A percentile compares a stretch with the other conserved stretches of the same genome.
Evolutionary conservation across 2,113 vertebrate genomes (phyloP).

Genomic region (Eretmochelys imbricata): DNA sequence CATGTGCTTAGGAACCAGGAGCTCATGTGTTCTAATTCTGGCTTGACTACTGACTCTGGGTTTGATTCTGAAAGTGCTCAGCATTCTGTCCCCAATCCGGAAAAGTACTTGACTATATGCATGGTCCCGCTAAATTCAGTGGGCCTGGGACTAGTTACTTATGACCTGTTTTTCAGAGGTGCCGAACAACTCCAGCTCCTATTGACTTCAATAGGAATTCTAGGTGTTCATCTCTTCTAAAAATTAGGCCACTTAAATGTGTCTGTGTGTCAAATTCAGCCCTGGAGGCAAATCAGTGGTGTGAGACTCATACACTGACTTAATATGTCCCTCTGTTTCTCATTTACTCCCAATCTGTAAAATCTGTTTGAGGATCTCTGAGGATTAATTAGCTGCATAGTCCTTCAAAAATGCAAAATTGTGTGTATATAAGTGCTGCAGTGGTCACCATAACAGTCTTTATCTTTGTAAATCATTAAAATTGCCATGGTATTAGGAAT

Average conservation of each 20-base stretch:
- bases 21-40: background rate
- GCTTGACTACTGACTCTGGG: background rate
- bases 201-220: background rate
- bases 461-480: background rate
- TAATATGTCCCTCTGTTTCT: background rate
- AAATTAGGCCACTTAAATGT: background rate
- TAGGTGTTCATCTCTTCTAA: background rate
- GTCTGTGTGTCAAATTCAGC: background rate
- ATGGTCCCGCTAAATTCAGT: background rate
- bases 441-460: background rate
- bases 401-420: constrained; percentile 12
- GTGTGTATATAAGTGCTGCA: background rate
- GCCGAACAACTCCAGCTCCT: background rate
- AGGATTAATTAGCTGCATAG: constrained; percentile 17
- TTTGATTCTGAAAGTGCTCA: background rate
- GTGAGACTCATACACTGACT: background rate
- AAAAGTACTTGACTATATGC: background rate
- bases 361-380: background rate
- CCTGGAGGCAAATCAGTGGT: background rate
- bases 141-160: background rate
- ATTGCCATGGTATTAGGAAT: background rate
- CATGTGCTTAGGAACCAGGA: background rate
- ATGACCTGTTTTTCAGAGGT: rapidly evolving
- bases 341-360: background rate
- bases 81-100: background rate